A percentile compares a stretch with the other conserved stretches of the same genome.
Evolutionary conservation across 2,797 vertebrate species (phyloP).

Genomic region (Eulemur rubriventer): DNA sequence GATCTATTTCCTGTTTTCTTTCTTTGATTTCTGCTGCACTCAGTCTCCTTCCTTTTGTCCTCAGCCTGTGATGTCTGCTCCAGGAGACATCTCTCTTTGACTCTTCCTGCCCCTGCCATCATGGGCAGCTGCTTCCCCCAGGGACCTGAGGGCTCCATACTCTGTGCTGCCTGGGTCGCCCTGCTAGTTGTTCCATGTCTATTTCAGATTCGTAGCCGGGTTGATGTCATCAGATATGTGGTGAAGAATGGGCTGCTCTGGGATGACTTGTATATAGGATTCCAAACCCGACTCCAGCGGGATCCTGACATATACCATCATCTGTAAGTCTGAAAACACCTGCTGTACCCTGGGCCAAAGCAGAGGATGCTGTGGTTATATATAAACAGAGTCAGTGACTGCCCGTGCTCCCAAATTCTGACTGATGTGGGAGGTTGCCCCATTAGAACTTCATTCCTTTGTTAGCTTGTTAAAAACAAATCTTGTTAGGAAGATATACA

Average conservation of each 20-base stretch:
- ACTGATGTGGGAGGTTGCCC: neutral
- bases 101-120: neutral
- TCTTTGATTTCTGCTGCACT: neutral
- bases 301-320: slow-evolving; percentile 90
- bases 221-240: slow-evolving; percentile 87
- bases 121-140: neutral
- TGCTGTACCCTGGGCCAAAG: accelerated
- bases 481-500: neutral
- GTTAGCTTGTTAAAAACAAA: neutral
- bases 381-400: neutral
- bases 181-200: neutral
- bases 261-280: slow-evolving; percentile 92
- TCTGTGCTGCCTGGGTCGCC: accelerated
- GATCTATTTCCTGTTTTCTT: neutral
- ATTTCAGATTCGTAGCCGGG: slow-evolving; percentile 85
- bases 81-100: neutral
- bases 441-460: neutral
- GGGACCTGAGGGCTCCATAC: accelerated
- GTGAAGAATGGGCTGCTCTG: slow-evolving; percentile 88
- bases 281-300: slow-evolving; percentile 88
- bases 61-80: neutral
- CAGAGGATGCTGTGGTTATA: accelerated
- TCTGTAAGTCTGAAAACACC: slow-evolving; percentile 81
- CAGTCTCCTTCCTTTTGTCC: neutral
- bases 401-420: neutral